phyloP scores from a whole-genome alignment of 2,797 vertebrate genomes.

The Limosa lapponica region DNA sequence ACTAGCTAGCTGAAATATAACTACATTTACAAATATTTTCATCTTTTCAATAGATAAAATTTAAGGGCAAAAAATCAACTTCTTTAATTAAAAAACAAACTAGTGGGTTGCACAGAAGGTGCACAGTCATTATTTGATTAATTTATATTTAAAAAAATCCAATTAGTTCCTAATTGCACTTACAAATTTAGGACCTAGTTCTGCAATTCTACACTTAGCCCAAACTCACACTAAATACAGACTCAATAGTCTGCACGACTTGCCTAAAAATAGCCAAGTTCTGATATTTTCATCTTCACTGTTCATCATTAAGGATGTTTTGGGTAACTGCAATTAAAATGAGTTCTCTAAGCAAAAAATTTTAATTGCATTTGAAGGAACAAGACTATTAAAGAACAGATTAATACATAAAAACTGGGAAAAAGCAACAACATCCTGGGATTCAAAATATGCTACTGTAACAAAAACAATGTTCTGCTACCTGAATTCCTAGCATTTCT shows the following conservation, averaged over 20 bases:
- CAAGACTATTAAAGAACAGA: not conserved
- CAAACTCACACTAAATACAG: conserved; percentile 41
- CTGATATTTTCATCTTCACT: conserved; percentile 21
- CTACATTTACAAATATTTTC: conserved; percentile 16
- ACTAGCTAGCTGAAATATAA: not conserved
- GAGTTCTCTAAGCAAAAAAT: not conserved
- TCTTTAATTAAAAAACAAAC: conserved; percentile 32
- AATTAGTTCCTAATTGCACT: conserved; percentile 50
- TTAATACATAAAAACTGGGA: not conserved
- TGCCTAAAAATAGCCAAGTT: conserved; percentile 13
- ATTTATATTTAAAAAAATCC: conserved; percentile 36
- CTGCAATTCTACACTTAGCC: conserved; percentile 1
- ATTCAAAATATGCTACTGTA: not conserved
- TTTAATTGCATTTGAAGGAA: conserved; percentile 8
- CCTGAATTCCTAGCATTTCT: not conserved
- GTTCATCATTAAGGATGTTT: conserved; percentile 6
- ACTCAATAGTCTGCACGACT: conserved; percentile 30
- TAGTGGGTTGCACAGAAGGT: conserved; percentile 38
- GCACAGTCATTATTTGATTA: conserved; percentile 40
- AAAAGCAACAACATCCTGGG: not conserved
- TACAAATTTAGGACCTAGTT: conserved; percentile 41
- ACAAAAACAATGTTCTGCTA: not conserved
- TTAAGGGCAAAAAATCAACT: not conserved
- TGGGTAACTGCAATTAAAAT: conserved; percentile 18
- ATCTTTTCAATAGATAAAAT: not conserved